phyloP scores from a whole-genome alignment of 2,113 vertebrate species.

The Gambusia holbrooki region DNA sequence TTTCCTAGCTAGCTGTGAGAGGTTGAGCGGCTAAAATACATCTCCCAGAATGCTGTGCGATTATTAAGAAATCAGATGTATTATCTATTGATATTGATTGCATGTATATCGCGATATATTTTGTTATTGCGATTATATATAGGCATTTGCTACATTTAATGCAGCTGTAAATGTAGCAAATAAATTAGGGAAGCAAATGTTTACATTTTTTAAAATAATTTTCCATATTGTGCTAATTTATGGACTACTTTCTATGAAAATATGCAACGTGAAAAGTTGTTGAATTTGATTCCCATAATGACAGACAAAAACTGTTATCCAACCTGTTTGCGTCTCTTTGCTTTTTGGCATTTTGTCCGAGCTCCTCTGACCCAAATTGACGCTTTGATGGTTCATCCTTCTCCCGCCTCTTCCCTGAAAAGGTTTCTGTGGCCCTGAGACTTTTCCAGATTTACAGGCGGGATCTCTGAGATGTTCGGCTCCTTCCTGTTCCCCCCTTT shows the following conservation, averaged over 20 bases:
- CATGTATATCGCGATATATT: too few relatives aligned
- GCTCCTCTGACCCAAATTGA: slow-evolving; percentile 81
- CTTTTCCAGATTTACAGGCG: slow-evolving; percentile 52
- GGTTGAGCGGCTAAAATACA: too few relatives aligned
- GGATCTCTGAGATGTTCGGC: slow-evolving; percentile 6
- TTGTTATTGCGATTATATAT: too few relatives aligned
- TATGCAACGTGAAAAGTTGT: neutral
- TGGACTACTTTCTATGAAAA: neutral
- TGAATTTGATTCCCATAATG: neutral
- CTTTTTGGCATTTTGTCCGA: slow-evolving; percentile 86
- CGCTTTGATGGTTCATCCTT: slow-evolving; percentile 76
- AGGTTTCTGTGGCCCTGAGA: slow-evolving; percentile 72
- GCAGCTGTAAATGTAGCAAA: too few relatives aligned
- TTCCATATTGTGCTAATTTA: too few relatives aligned
- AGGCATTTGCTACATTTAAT: too few relatives aligned
- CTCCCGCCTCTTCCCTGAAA: slow-evolving; percentile 77
- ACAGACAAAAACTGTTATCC: slow-evolving; percentile 2
- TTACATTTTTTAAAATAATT: too few relatives aligned
- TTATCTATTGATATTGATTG: too few relatives aligned
- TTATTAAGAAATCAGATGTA: too few relatives aligned
- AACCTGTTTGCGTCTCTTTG: slow-evolving; percentile 97
- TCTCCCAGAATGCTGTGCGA: too few relatives aligned
- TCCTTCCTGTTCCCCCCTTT: slow-evolving; percentile 52
- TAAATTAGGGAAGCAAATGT: too few relatives aligned
- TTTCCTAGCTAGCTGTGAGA: too few relatives aligned